Conservation (phyloP, 2,797 vertebrate genomes). For the Acrossocheilus fasciatus region DNA sequence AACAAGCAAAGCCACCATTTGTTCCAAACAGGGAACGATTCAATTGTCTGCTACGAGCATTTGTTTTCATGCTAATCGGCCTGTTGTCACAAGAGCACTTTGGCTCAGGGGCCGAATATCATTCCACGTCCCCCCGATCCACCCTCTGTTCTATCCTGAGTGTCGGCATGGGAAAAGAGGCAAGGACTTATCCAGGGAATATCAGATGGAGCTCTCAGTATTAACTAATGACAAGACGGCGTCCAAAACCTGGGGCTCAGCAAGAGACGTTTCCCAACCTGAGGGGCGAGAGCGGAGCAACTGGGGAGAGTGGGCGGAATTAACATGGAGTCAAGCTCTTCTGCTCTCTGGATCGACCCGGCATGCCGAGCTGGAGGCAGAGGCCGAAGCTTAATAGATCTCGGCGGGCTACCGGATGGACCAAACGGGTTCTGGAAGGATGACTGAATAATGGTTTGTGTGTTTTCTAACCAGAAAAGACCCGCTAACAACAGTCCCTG, state of each 20-base stretch:
- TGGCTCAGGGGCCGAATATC: constrained; percentile 57
- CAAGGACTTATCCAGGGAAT: constrained; percentile 33
- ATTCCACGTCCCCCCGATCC: constrained; percentile 46
- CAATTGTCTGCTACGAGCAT: constrained; percentile 63
- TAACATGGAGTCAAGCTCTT: constrained; percentile 49
- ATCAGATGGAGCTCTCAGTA: constrained; percentile 44
- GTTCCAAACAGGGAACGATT: constrained; percentile 64
- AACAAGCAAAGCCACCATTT: constrained; percentile 66
- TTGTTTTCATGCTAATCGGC: constrained; percentile 63
- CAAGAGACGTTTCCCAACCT: constrained; percentile 2
- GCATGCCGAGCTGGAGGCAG: constrained; percentile 46
- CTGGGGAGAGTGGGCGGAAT: constrained; percentile 30
- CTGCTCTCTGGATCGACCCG: constrained; percentile 40
- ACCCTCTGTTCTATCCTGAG: constrained; percentile 39
- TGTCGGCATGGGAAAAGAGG: constrained; percentile 36
- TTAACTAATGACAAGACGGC: constrained; percentile 51
- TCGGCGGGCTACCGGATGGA: constrained; percentile 39
- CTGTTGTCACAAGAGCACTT: constrained; percentile 61
- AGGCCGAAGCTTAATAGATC: constrained; percentile 53
- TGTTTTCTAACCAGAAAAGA: constrained; percentile 52
- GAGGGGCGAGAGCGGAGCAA: background rate
- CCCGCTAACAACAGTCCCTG: constrained; percentile 48
- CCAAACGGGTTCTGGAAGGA: constrained; percentile 46
- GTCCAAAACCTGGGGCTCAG: constrained; percentile 52
- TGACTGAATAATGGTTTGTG: constrained; percentile 51